phyloP scores from a whole-genome alignment of 2,113 vertebrate genomes.

The Alligator sinensis region DNA sequence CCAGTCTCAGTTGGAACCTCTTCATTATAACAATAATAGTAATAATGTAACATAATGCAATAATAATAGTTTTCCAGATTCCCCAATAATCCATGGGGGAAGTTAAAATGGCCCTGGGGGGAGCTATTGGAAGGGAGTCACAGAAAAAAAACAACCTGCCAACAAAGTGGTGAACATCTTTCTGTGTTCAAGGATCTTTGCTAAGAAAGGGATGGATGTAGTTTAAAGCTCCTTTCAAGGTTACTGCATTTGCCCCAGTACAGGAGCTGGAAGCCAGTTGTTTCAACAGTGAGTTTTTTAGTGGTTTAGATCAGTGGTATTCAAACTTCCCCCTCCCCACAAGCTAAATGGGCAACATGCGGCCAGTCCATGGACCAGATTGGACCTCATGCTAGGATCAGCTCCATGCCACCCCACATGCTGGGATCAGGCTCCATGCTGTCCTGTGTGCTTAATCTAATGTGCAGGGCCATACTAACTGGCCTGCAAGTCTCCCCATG shows the following conservation, averaged over 20 bases:
- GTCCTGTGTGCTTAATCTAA: too few species aligned
- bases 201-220: neutral
- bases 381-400: too few species aligned
- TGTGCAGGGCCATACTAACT: too few species aligned
- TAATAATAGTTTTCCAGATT: neutral
- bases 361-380: too few species aligned
- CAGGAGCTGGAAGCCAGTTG: neutral
- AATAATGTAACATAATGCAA: neutral
- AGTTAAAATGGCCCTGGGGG: neutral
- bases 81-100: neutral
- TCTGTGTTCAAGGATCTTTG: neutral
- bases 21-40: neutral
- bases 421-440: too few species aligned
- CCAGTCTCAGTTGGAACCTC: neutral
- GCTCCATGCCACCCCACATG: too few species aligned
- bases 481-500: too few species aligned
- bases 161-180: neutral
- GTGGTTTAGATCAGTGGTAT: neutral
- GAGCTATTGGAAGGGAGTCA: neutral
- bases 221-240: neutral
- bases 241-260: neutral
- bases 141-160: neutral
- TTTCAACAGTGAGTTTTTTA: constrained; percentile 4
- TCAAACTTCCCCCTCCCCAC: too few species aligned
- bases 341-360: too few species aligned